Conservation (phyloP, 2,888 invertebrate genomes). For the Ornithoptera priamus region DNA sequence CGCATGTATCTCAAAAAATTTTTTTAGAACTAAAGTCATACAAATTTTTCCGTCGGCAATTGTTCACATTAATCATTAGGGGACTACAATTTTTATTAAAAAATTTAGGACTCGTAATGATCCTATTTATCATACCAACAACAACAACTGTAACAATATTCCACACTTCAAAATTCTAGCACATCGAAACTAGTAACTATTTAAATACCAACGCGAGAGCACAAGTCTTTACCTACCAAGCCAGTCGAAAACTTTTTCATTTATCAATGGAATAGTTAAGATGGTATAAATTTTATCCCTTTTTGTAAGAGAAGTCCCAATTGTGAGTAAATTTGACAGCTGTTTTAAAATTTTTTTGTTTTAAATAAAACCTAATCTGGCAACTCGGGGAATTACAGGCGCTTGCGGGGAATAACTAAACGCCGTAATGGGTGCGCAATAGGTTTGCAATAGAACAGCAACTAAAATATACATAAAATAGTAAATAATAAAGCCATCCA, state of each 20-base stretch:
- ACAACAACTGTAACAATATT: slow-evolving; percentile 34
- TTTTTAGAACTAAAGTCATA: neutral
- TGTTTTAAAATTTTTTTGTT: neutral
- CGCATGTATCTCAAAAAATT: neutral
- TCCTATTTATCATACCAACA: slow-evolving; percentile 36
- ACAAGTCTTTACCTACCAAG: neutral
- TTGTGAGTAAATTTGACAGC: too few species aligned
- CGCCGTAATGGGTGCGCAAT: neutral
- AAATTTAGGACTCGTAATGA: neutral
- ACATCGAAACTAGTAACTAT: slow-evolving; percentile 8
- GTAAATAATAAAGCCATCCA: too few species aligned
- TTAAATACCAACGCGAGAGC: slow-evolving; percentile 11
- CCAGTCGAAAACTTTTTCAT: slow-evolving; percentile 5
- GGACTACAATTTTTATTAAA: neutral
- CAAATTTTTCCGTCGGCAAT: neutral
- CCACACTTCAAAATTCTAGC: slow-evolving; percentile 13
- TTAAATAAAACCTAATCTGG: neutral
- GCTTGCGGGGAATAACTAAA: neutral
- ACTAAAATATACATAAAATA: neutral
- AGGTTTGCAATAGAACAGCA: neutral
- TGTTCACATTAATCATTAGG: neutral
- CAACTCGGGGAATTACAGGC: neutral
- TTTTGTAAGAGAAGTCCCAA: too few species aligned
- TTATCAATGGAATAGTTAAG: neutral
- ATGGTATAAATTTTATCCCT: too few species aligned